phyloP scores from a whole-genome alignment of 53 echinoderm and acorn worm genomes.

The Apostichopus leukothele region DNA sequence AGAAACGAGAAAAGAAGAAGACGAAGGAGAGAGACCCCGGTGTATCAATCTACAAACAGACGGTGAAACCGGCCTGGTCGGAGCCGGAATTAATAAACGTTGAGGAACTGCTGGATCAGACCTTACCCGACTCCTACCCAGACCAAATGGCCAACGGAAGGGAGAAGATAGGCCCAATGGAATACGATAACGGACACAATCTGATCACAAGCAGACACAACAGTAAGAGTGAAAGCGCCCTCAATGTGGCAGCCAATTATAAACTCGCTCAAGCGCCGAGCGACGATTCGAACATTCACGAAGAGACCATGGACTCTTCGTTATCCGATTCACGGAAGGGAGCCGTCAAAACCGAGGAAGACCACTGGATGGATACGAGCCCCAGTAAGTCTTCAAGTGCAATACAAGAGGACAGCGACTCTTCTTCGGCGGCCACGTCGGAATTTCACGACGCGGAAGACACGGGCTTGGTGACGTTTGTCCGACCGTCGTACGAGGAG shows the following conservation, averaged over 20 bases:
- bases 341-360: background rate
- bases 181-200: background rate
- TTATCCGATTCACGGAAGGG: constrained; percentile 17
- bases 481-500: background rate
- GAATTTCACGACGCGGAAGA: constrained; percentile 23
- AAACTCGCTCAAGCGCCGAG: constrained; percentile 26
- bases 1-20: constrained; percentile 51
- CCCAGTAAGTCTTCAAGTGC: constrained; percentile 51
- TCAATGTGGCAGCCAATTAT: constrained; percentile 11
- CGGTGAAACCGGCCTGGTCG: constrained; percentile 45
- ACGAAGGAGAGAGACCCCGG: constrained; percentile 46
- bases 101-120: background rate
- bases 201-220: background rate
- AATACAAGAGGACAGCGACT: constrained; percentile 33
- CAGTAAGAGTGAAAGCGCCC: constrained; percentile 40
- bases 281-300: constrained; percentile 29
- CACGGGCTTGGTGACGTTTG: constrained; percentile 6
- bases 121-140: background rate
- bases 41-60: constrained; percentile 13
- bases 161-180: background rate
- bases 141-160: background rate
- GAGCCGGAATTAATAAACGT: background rate
- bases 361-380: constrained; percentile 34
- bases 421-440: background rate
- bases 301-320: constrained; percentile 18